These are phyloP conservation scores for Sebastes matsubarae DNA, from an alignment of 2,797 vertebrate species.

Conservation along the genomic window DNA sequence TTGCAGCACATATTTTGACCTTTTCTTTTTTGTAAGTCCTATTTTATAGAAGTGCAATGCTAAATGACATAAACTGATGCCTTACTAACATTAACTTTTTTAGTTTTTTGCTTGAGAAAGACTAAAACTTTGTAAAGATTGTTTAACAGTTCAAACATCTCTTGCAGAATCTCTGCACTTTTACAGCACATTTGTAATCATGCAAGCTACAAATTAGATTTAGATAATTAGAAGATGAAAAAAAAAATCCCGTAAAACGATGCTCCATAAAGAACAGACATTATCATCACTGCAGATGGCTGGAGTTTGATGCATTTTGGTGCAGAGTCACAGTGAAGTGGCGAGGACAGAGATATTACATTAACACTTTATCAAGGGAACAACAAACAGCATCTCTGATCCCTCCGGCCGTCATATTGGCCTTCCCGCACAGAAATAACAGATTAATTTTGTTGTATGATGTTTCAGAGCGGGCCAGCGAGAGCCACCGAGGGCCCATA, in stretches of 20 bases:
- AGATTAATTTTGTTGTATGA: constrained; percentile 36
- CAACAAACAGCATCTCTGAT: constrained; percentile 34
- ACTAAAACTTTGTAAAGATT: too few relatives aligned
- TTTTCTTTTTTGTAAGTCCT: neutral
- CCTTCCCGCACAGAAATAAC: constrained; percentile 28
- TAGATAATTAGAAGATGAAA: neutral
- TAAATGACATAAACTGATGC: too few relatives aligned
- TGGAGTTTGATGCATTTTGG: constrained; percentile 29
- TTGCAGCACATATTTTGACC: neutral
- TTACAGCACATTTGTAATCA: neutral
- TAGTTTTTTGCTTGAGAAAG: neutral
- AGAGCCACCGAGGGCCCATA: constrained; percentile 5
- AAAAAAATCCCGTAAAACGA: neutral
- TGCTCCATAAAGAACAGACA: neutral
- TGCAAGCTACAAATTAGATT: neutral
- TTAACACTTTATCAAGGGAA: constrained; percentile 44
- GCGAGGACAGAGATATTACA: constrained; percentile 47
- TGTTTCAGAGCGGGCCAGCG: constrained; percentile 12
- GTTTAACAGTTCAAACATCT: neutral
- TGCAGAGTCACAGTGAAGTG: constrained; percentile 40
- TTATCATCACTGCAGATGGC: constrained; percentile 25
- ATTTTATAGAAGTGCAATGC: neutral
- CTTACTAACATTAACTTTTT: neutral
- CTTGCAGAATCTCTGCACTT: neutral
- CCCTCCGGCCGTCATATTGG: constrained; percentile 30